These are phyloP conservation scores for Azorinus chamasolen DNA, from an alignment of 2,888 invertebrate genomes.

Conservation along the genomic window DNA sequence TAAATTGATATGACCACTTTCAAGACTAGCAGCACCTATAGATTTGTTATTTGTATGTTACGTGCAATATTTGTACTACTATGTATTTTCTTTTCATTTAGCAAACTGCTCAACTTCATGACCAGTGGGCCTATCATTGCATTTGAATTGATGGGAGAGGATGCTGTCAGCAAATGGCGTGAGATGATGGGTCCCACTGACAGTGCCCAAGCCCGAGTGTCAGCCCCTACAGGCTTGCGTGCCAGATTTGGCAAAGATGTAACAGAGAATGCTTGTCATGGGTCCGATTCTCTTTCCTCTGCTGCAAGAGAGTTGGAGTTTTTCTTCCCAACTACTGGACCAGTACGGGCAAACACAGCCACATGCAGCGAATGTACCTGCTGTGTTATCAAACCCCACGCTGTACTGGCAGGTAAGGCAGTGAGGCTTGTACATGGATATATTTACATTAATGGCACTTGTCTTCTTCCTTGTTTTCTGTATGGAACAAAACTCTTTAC, in stretches of 20 bases:
- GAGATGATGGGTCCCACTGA: conserved; percentile 88
- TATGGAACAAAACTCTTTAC: too few relatives aligned
- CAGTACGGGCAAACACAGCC: conserved; percentile 83
- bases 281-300: conserved; percentile 88
- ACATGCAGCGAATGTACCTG: conserved; percentile 85
- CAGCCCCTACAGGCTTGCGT: conserved; percentile 79
- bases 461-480: too few relatives aligned
- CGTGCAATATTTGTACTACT: too few relatives aligned
- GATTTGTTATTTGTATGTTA: too few relatives aligned
- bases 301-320: conserved; percentile 87
- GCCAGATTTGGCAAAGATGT: conserved; percentile 84
- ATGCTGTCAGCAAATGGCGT: conserved; percentile 89
- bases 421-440: too few relatives aligned
- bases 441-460: too few relatives aligned
- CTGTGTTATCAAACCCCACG: conserved; percentile 96
- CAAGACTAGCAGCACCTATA: too few relatives aligned
- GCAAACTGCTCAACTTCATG: conserved; percentile 89
- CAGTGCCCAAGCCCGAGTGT: conserved; percentile 78
- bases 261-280: conserved; percentile 88
- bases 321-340: conserved; percentile 86
- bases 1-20: too few relatives aligned
- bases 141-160: conserved; percentile 91
- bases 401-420: conserved; percentile 91
- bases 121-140: conserved; percentile 91
- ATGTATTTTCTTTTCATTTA: conserved; percentile 80